Evolutionary conservation across 2,797 vertebrate species (phyloP).

Genomic region (Fistularia commersonii): DNA sequence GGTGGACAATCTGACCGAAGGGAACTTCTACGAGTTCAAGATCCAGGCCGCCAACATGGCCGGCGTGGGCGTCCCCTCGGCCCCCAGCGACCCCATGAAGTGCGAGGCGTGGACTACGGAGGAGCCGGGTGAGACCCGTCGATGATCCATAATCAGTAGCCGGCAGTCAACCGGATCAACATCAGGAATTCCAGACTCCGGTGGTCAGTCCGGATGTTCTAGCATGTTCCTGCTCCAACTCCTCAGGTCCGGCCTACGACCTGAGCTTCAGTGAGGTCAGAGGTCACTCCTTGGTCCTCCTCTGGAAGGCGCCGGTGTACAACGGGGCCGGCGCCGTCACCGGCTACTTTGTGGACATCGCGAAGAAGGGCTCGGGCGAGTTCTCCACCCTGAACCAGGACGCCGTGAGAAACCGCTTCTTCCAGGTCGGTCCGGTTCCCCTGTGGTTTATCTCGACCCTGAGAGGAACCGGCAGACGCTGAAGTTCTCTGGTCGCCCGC

Average conservation of each 20-base stretch:
- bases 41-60: slow-evolving; percentile 87
- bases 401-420: slow-evolving; percentile 74
- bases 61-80: slow-evolving; percentile 87
- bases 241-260: slow-evolving; percentile 88
- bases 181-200: no score
- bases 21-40: slow-evolving; percentile 88
- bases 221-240: not conserved
- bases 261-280: slow-evolving; percentile 90
- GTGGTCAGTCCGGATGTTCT: no score
- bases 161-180: no score
- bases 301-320: slow-evolving; percentile 92
- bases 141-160: no score
- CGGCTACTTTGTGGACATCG: slow-evolving; percentile 89
- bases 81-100: slow-evolving; percentile 83
- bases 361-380: slow-evolving; percentile 79
- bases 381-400: slow-evolving; percentile 81
- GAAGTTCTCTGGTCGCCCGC: slow-evolving; percentile 5
- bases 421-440: slow-evolving; percentile 78
- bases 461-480: not conserved
- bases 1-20: slow-evolving; percentile 84
- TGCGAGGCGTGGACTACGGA: slow-evolving; percentile 93
- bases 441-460: not conserved
- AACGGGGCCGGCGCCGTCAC: slow-evolving; percentile 76
- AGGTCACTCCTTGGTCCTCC: slow-evolving; percentile 83
- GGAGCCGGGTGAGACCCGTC: slow-evolving; percentile 78